Evolutionary conservation across 1,140 invertebrate species (phyloP), one percentile per base, ranked within the genome.

Genomic region (Bombus pyrosoma): DNA sequence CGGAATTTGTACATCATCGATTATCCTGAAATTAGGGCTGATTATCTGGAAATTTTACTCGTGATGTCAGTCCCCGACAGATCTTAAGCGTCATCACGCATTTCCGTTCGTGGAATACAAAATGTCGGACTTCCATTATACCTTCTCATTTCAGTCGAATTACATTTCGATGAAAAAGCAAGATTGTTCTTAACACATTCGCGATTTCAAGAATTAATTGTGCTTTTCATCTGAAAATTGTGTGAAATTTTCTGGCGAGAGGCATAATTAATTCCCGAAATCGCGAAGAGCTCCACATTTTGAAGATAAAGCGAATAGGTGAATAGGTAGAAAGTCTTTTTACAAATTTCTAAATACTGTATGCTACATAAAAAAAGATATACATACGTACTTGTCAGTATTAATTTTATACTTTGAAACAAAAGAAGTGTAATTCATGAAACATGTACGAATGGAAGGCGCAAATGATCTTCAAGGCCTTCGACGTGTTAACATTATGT

Each of bases 1-100:
- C 8, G 28, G 72, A 75, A 68, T 28, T 25, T 37, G 25, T 39
- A 68, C 71, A 75, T 81, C 73, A 47, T 83, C 66, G 47, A 72
- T 85, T 85, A 73, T 73, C 77, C 78, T 25, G 69, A 81, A 80
- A 71, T 66, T 66, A 43, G 53, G 32, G 39, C 15, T 18, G 34
- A 64, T 80, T 80, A 73, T 72, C 77, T 62, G 39, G 83, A 85
- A 80, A 72, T 78, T 80, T 80, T 59, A 28, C 18, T 32, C 41
- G 18, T 72, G 53, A 72, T 72, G 43, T 80, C 66, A 71, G 41
- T 62, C 39, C 39, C 59, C 59, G 28, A 32, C 32, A 37, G 9
- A 57, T 39, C 1, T 62, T n/a, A 12, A 15, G 2, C 72, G 72
- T 76, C 81, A 53, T 53, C 15, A 0, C 1, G 9, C 43, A 68